Evolutionary conservation across 37 sponge, comb jelly and placozoan species (phyloP), one percentile per base, ranked within the genome.

Genomic region (Ianthella basta): DNA sequence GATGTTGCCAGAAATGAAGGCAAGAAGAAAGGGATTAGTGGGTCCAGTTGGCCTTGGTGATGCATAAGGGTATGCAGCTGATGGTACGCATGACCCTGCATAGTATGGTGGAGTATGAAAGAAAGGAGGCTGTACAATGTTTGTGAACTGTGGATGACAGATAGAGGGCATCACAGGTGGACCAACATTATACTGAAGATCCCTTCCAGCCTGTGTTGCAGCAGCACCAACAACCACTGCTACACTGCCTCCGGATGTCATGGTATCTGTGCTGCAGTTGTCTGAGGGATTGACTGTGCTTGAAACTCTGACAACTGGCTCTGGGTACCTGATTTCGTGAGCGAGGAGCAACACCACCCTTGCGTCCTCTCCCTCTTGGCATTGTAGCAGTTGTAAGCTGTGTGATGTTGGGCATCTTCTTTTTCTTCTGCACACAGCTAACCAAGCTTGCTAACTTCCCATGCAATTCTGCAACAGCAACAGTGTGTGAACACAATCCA

Each of bases 1-100:
- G 1, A 84, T 84, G 75, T 84, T 84, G 33, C 85, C 85, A 56
- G 60, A 2, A 56, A 84, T 84, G 60, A 64, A 84, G 34, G 33
- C 38, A 12, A 84, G 60, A 60, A 23, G 27, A 23, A 84, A 84
- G 21, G 85, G 75, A 44, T 27, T 39, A 41, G 50, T 27, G 14
- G 60, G 25, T 24, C 24, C 59, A 1, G 16, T 16, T 30, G 41
- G 23, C 2, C 61, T 25, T 56, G 6, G 33, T 29, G 57, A 65
- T 65, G 83, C 38, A 50, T 67, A 29, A 2, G 33, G 72, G 29
- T 70, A 70, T 70, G 72, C 21, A 2, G 37, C 20, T 20, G n/a
- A 70, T 8, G 72, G 72, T 25, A 70, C 37, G 32, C n/a, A 30
- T 27, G 72, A 6, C 14, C 20, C 72, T 1, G 32, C 72, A 70